Conservation (phyloP, 2,797 vertebrate genomes). For the Hydrocynus forskahlii region DNA sequence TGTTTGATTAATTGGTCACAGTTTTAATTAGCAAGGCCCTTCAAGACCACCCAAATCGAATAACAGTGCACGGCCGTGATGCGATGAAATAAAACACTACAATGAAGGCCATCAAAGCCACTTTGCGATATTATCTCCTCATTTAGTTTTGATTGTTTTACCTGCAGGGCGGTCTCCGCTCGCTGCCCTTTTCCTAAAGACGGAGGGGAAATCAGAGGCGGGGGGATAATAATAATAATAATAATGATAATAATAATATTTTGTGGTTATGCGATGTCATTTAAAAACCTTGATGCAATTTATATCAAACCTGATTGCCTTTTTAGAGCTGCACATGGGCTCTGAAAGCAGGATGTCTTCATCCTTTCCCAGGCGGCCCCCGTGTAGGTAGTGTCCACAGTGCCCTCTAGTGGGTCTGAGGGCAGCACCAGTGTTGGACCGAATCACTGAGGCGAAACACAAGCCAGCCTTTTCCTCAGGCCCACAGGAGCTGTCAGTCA, state of each 20-base stretch:
- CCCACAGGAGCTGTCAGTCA: constrained; percentile 20
- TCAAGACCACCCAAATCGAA: constrained; percentile 69
- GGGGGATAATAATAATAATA: constrained; percentile 71
- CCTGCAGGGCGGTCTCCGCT: constrained; percentile 73
- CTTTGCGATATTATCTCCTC: constrained; percentile 75
- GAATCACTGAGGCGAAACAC: constrained; percentile 13
- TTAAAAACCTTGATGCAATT: constrained; percentile 76
- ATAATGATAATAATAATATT: constrained; percentile 69
- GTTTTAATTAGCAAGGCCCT: constrained; percentile 76
- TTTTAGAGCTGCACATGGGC: constrained; percentile 73
- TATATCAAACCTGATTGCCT: constrained; percentile 77
- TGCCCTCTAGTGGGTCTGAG: constrained; percentile 77
- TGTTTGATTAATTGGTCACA: constrained; percentile 67
- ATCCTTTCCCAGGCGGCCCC: constrained; percentile 14
- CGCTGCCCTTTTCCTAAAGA: constrained; percentile 66
- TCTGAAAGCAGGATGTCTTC: constrained; percentile 50
- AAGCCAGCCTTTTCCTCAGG: constrained; percentile 8
- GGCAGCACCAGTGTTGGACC: neutral
- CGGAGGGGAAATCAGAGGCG: constrained; percentile 63
- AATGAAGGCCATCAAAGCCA: constrained; percentile 57
- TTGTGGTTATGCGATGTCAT: constrained; percentile 80
- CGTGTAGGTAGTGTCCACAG: constrained; percentile 72
- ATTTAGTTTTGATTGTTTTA: constrained; percentile 78
- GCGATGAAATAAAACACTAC: constrained; percentile 77
- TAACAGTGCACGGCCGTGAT: constrained; percentile 70